These are phyloP conservation scores for Anadara kagoshimensis DNA, from an alignment of 1,140 invertebrate species.

Conservation along the genomic window DNA sequence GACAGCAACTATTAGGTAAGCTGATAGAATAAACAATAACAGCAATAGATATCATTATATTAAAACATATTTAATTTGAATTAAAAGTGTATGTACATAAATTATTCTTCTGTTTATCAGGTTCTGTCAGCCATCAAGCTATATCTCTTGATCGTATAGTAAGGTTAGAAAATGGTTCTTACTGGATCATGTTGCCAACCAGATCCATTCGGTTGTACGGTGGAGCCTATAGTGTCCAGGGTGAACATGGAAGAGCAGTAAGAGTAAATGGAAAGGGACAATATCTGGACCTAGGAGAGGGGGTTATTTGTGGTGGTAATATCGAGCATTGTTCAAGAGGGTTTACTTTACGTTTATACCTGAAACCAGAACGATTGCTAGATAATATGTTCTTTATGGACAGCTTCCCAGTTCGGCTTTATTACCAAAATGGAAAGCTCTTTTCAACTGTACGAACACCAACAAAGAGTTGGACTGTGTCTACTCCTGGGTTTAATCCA, in stretches of 20 bases:
- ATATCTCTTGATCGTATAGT: conserved; percentile 22
- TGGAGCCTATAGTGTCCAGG: conserved; percentile 39
- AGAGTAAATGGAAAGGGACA: conserved; percentile 60
- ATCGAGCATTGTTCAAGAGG: conserved; percentile 63
- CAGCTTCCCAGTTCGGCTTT: conserved; percentile 65
- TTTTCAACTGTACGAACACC: conserved; percentile 60
- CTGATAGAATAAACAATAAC: too few species aligned
- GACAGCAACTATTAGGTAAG: too few species aligned
- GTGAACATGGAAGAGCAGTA: conserved; percentile 45
- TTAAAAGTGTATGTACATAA: too few species aligned
- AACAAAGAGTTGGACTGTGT: conserved; percentile 60
- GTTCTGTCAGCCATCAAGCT: conserved; percentile 24
- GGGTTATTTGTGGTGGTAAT: conserved; percentile 63
- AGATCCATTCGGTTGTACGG: conserved; percentile 51
- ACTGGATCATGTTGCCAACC: conserved; percentile 32
- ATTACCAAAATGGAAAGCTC: conserved; percentile 64
- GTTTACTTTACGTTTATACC: conserved; percentile 55
- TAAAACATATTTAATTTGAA: background rate
- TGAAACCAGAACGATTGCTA: conserved; percentile 54
- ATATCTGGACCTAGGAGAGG: conserved; percentile 62
- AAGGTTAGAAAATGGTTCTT: conserved; percentile 21
- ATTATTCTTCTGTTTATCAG: background rate
- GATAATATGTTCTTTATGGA: conserved; percentile 68
- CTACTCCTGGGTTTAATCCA: conserved; percentile 49
- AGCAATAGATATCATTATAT: too few species aligned